phyloP scores from a whole-genome alignment of 2,113 vertebrate genomes.

The Rhodinocichla rosea region DNA sequence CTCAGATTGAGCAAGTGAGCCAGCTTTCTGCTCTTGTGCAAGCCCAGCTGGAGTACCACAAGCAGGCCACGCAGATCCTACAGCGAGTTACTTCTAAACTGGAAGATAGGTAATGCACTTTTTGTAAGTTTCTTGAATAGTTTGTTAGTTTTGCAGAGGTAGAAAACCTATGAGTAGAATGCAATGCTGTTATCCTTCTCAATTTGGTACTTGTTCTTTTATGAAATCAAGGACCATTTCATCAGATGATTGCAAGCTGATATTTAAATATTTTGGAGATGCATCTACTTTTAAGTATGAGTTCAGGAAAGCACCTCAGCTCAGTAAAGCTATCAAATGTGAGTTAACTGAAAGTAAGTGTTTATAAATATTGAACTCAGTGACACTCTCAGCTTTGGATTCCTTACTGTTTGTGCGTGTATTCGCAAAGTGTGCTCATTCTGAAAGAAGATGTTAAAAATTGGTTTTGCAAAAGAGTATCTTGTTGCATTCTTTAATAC shows the following conservation, averaged over 20 bases:
- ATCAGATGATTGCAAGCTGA: background rate
- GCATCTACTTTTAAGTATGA: background rate
- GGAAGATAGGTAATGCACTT: constrained; percentile 83
- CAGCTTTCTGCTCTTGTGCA: constrained; percentile 94
- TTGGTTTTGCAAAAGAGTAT: background rate
- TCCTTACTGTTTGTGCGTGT: background rate
- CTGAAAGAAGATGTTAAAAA: background rate
- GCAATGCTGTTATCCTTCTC: background rate
- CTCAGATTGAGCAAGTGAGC: constrained; percentile 97
- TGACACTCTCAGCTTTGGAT: background rate
- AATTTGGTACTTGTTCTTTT: background rate
- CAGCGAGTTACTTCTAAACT: constrained; percentile 90
- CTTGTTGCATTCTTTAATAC: background rate
- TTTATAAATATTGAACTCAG: background rate
- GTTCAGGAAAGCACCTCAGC: background rate
- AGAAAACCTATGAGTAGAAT: background rate
- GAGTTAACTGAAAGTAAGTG: background rate
- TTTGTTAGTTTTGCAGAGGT: background rate
- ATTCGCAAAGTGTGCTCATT: background rate
- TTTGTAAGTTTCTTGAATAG: background rate
- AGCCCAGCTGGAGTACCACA: constrained; percentile 96
- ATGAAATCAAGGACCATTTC: background rate
- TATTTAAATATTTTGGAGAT: background rate
- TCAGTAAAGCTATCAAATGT: background rate
- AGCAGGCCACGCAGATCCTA: constrained; percentile 90